Percentiles rank a stretch among this genome's conserved stretches.
phyloP scores from a whole-genome alignment of 2,113 vertebrate genomes.

The Centrocercus urophasianus region DNA sequence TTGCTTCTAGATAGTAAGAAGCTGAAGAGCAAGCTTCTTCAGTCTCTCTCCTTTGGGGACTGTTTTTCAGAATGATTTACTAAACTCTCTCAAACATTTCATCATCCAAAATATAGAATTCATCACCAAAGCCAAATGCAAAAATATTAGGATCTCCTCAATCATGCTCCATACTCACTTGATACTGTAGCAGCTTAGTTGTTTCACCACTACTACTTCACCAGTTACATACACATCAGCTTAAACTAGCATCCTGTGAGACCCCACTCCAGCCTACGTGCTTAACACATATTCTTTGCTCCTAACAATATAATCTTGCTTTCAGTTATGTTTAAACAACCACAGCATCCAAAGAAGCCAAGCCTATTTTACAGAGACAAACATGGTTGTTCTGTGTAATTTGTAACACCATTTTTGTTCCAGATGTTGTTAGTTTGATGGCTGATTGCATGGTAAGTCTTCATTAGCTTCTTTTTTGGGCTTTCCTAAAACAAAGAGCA shows the following conservation, averaged over 20 bases:
- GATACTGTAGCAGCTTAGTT: neutral
- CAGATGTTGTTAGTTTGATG: accelerated
- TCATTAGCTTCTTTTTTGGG: neutral
- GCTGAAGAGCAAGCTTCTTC: neutral
- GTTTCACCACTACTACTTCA: neutral
- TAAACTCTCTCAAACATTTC: neutral
- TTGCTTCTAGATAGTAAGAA: neutral
- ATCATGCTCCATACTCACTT: neutral
- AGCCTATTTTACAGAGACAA: neutral
- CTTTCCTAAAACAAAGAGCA: neutral
- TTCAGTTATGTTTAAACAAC: neutral
- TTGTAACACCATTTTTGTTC: neutral
- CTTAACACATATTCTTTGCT: neutral
- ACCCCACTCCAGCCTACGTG: neutral
- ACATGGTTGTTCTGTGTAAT: neutral
- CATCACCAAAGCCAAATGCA: neutral
- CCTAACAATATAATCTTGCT: neutral
- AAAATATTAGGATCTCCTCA: neutral
- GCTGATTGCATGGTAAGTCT: neutral
- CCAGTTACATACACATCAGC: accelerated
- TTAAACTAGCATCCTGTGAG: neutral
- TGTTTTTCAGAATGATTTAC: neutral
- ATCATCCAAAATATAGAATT: neutral
- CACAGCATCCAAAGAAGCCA: neutral
- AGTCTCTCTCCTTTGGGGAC: neutral